Evolutionary conservation across 2,888 invertebrate genomes (phyloP), one percentile per base, ranked within the genome.

Genomic region (Nemurella pictetii): DNA sequence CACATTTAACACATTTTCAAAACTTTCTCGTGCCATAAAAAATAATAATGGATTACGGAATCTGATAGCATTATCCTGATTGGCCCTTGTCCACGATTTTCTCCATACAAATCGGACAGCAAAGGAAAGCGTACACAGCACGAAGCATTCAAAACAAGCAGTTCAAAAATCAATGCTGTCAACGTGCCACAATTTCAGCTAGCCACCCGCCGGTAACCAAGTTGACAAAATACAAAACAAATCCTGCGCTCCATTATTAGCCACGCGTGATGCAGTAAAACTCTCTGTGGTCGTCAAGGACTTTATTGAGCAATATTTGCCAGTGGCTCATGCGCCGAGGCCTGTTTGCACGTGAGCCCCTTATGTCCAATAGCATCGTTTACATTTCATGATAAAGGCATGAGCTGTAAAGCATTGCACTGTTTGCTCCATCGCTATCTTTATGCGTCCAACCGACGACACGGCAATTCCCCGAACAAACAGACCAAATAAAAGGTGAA

Each of bases 241-340:
- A 55, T 20, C 55, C 55, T 3, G 55, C 55, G 9, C 32, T 20
- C 12, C 15, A 55, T 55, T 55, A 20, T 26, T 36, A 7, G 75
- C 75, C 75, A 75, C 75, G 75, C 28, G 75, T 25, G 26, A n/a
- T 75, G 75, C 7, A 25, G 0, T 75, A 75, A 12, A 2, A 12
- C 20, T 20, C 55, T 55, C 75, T 36, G 26, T 75, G 75, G 75
- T 75, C 75, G 25, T 28, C 75, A 75, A 75, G 75, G 75, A 75
- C 75, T 27, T 27, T 28, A 28, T 75, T 75, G 75, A 26, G 75
- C 75, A 75, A 75, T 75, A 28, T 75, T 75, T 75, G 28, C 75
- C 75, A 9, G 27, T 2, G 75, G 7, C 75, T 75, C 20, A 55
- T 12, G 55, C 55, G 55, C 55, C 20, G 15, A 20, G 1, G 20